Base-by-base conservation (phyloP, 2,888 invertebrate species). In the Troglohyphantes excavatus region DNA sequence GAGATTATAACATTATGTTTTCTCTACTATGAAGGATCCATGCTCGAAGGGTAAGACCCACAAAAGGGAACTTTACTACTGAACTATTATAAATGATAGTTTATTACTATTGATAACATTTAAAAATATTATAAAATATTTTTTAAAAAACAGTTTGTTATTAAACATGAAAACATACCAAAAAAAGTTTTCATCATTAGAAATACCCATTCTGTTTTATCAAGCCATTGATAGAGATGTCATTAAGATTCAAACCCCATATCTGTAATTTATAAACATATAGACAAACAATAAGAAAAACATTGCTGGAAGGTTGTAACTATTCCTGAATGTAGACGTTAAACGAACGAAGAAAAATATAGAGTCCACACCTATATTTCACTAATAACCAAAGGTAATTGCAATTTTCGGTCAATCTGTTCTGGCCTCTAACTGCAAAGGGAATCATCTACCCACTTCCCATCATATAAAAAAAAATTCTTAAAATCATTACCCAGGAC, bases 361-460 rank as follows among this genome's bases (percentile, higher is more conserved):
- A 78, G 6, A 46, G 72, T 78, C 27, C 85, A 78, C 85, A 86
- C 85, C 85, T 86, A 63, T 81, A n/a, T 39, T 65, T 27, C n/a
- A 61, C 29, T 65, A 70, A 82, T 88, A 88, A 82, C 82, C 82
- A 79, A 82, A 82, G 81, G 65, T 81, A 81, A 87, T 87, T 72
- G 73, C 73, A 73, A 83, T 81, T 81, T 87, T 79, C 81, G 29
- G n/a, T 53, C 81, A 53, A 79, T 87, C 33, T 59, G 39, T 87
- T 63, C 73, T 67, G 65, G 53, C 73, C 72, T 65, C 72, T 43
- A 29, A 53, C n/a, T 73, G 26, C 21, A 29, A 70, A 72, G 33
- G 61, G 43, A 68, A 43, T 53, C 39, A 39, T 39, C 83, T 73
- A 63, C 83, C 73, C 83, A 73, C 61, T 65, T 63, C n/a, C 17